Percentiles rank a stretch among this genome's conserved stretches.
These are phyloP conservation scores for Lates japonicus DNA, from an alignment of 2,797 vertebrate species.

Conservation along the genomic window DNA sequence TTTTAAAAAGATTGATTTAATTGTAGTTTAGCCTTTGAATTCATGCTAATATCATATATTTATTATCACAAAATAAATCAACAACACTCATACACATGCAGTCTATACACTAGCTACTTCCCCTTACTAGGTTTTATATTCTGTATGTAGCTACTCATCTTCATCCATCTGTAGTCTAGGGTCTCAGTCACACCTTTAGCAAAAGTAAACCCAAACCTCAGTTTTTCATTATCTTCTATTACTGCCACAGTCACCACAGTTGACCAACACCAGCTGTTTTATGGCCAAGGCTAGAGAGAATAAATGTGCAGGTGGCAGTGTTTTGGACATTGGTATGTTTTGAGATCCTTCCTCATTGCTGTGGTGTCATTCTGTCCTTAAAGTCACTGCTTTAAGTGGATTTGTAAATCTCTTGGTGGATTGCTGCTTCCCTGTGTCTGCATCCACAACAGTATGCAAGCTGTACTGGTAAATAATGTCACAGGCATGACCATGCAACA, in stretches of 20 bases:
- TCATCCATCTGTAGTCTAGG: background rate
- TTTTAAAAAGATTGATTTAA: background rate
- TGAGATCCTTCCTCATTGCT: background rate
- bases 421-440: conserved; percentile 13
- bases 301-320: background rate
- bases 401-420: conserved; percentile 4
- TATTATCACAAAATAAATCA: too few species aligned
- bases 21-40: background rate
- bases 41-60: background rate
- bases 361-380: background rate
- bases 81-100: background rate
- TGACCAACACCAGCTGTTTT: conserved; percentile 1
- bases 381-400: conserved; percentile 4
- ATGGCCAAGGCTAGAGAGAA: background rate
- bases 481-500: conserved; percentile 6
- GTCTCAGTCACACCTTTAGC: background rate
- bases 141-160: background rate
- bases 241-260: background rate
- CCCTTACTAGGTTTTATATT: background rate
- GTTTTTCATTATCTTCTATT: background rate
- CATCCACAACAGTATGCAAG: background rate
- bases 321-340: background rate
- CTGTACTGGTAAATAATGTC: conserved; percentile 11
- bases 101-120: background rate
- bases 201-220: background rate